These are phyloP conservation scores for Philopotamus ludificatus DNA, from an alignment of 1,140 invertebrate genomes.

Conservation along the genomic window DNA sequence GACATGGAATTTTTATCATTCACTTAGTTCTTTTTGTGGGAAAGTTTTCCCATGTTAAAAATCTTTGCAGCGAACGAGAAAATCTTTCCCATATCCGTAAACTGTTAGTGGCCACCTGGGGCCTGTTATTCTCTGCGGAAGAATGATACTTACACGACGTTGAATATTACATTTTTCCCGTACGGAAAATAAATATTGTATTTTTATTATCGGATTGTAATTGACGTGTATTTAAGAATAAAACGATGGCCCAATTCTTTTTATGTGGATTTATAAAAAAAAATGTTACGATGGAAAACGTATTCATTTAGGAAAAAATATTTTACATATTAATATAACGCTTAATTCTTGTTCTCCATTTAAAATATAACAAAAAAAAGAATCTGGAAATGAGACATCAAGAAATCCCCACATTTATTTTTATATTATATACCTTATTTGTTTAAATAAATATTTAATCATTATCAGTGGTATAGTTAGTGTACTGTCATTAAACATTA, in stretches of 20 bases:
- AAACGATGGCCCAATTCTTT: too few relatives aligned
- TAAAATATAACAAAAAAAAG: too few relatives aligned
- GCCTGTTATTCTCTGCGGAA: neutral
- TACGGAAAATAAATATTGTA: neutral
- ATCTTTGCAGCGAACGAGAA: neutral
- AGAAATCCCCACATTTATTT: too few relatives aligned
- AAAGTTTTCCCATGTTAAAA: neutral
- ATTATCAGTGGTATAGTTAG: too few relatives aligned
- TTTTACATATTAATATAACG: neutral
- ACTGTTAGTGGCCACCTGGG: neutral
- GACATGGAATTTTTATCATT: neutral
- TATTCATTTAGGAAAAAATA: neutral
- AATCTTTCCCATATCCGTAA: slow-evolving; percentile 7
- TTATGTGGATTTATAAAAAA: too few relatives aligned
- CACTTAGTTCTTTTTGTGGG: neutral
- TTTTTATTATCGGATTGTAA: neutral
- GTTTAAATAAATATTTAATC: too few relatives aligned
- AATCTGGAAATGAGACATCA: too few relatives aligned
- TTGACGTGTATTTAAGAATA: too few relatives aligned
- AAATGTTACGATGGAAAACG: neutral
- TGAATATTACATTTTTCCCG: neutral
- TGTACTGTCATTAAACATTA: too few relatives aligned
- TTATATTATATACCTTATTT: too few relatives aligned
- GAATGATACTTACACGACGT: neutral
- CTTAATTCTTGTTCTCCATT: neutral